phyloP scores from a whole-genome alignment of 2,797 vertebrate species.

The Tauraco hartlaubi region DNA sequence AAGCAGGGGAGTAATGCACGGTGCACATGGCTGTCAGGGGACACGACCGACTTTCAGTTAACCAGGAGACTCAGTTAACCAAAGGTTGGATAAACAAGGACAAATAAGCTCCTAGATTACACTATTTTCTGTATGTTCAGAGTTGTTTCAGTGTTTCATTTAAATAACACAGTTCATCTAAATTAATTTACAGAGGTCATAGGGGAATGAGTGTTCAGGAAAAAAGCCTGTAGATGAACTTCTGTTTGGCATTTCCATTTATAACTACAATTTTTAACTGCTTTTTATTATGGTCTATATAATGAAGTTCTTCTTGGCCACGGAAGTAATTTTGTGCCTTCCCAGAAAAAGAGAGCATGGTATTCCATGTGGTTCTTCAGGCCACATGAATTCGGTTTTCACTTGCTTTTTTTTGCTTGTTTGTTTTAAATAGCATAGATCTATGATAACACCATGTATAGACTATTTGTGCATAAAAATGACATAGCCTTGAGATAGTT shows the following conservation, averaged over 20 bases:
- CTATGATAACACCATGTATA: background rate
- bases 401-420: no score
- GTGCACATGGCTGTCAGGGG: slow-evolving; percentile 49
- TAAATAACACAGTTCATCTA: slow-evolving; percentile 37
- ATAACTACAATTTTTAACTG: background rate
- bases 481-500: background rate
- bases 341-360: background rate
- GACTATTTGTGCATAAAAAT: background rate
- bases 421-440: background rate
- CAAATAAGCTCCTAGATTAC: background rate
- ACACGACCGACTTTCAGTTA: slow-evolving; percentile 59
- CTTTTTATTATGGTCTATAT: background rate
- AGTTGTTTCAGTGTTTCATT: background rate
- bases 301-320: background rate
- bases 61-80: slow-evolving; percentile 33
- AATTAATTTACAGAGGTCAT: slow-evolving; percentile 39
- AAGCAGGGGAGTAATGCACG: slow-evolving; percentile 50
- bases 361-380: background rate
- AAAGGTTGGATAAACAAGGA: slow-evolving; percentile 43
- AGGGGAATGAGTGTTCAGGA: background rate
- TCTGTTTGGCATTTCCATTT: slow-evolving; percentile 6
- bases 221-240: background rate
- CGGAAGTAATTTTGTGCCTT: background rate
- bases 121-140: background rate
- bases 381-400: background rate